Conservation (phyloP, 1,140 invertebrate species). For the Hestina assimilis region DNA sequence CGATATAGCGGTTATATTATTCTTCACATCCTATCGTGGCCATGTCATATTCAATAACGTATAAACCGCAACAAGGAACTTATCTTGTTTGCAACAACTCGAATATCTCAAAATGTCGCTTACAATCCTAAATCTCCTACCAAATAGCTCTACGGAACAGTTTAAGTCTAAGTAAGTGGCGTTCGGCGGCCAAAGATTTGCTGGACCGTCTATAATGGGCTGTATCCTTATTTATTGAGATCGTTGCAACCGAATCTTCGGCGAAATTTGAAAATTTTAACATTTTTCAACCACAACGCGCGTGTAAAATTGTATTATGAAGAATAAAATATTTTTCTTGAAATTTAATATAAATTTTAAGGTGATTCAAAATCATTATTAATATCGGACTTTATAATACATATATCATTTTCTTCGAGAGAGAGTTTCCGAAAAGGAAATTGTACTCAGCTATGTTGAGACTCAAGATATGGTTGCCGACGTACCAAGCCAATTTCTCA, state of each 20-base stretch:
- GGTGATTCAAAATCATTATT: no score
- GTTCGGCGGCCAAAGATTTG: conserved; percentile 74
- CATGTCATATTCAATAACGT: no score
- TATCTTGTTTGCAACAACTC: conserved; percentile 22
- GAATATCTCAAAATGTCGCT: conserved; percentile 60
- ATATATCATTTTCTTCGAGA: no score
- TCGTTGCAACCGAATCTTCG: conserved; percentile 43
- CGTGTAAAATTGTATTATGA: not conserved
- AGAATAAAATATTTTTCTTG: no score
- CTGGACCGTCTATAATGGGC: conserved; percentile 74
- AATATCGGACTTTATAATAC: no score
- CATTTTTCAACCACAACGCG: conserved; percentile 10
- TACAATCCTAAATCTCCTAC: conserved; percentile 77
- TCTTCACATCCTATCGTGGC: no score
- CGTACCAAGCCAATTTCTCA: no score
- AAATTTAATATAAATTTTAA: no score
- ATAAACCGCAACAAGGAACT: conserved; percentile 3
- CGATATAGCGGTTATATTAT: no score
- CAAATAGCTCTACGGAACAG: conserved; percentile 65
- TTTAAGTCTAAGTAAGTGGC: conserved; percentile 78
- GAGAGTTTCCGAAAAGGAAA: no score
- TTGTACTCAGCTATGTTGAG: no score
- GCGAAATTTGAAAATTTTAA: conserved; percentile 52
- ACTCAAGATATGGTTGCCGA: no score
- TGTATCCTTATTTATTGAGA: conserved; percentile 76